Conservation (phyloP, 2,888 invertebrate species). For the Andrena bucephala region DNA sequence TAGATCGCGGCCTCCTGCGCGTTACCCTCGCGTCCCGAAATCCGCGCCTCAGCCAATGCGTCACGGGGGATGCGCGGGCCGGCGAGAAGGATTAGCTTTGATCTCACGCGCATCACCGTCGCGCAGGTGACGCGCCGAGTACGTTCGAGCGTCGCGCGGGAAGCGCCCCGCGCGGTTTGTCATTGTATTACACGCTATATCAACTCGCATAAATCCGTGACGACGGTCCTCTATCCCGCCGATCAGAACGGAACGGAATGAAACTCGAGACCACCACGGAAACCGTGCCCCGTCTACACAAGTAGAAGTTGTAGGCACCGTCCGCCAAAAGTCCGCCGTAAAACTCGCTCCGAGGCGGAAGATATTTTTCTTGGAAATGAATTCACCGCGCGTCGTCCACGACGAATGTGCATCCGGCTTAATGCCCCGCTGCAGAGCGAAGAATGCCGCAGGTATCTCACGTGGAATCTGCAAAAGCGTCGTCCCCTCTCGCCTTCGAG, state of each 20-base stretch:
- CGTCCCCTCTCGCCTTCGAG: constrained; percentile 66
- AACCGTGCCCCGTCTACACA: too few relatives aligned
- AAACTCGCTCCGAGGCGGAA: constrained; percentile 73
- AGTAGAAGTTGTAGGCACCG: not conserved
- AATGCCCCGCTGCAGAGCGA: constrained; percentile 70
- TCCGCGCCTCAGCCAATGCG: constrained; percentile 6
- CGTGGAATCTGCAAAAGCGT: constrained; percentile 75
- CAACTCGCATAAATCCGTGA: constrained; percentile 25
- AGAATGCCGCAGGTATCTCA: constrained; percentile 77
- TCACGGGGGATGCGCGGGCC: not conserved
- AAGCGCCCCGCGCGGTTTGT: constrained; percentile 55
- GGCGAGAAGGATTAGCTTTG: constrained; percentile 22
- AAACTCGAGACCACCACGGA: too few relatives aligned
- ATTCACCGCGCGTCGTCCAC: constrained; percentile 71
- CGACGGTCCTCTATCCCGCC: constrained; percentile 20
- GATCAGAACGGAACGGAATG: constrained; percentile 11
- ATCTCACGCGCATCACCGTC: constrained; percentile 20
- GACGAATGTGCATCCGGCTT: constrained; percentile 77
- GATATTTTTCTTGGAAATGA: constrained; percentile 74
- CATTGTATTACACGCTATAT: constrained; percentile 62
- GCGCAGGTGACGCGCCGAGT: constrained; percentile 27
- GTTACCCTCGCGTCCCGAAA: not conserved
- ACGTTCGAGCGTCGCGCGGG: constrained; percentile 39
- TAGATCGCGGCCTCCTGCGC: too few relatives aligned
- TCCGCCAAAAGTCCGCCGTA: constrained; percentile 69